Base-by-base conservation (phyloP, 2,797 vertebrate species). In the Apogon hyalosoma region DNA sequence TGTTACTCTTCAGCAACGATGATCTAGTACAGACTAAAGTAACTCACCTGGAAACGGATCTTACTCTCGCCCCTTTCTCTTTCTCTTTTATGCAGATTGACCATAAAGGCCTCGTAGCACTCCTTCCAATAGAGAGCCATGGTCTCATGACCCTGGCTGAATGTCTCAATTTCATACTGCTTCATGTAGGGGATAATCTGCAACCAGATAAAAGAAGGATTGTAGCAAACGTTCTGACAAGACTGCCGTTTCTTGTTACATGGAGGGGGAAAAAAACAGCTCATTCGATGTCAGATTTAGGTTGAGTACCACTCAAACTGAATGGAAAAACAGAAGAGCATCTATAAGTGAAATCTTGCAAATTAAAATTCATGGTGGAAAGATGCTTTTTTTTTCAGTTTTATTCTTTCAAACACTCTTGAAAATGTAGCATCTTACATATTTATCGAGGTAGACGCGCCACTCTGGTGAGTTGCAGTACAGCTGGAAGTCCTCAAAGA, bases 151-250 rank as follows among this genome's bases (percentile, higher is more conserved):
- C 93, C 93, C 75, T 93, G 94, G 75, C 95, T 96, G 91, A 99
- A 98, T 15, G 91, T 97, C 79, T 95, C 96, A 0, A 96, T 94
- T 89, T 99, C 98, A 76, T 99, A 98, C 47, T 98, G 97, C 88
- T 98, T 99, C 98, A 98, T 99, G 76, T 98, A 98, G 4, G 97
- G 97, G 86, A 99, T 95, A 80, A 99, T 99, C 98, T 99, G 83
- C 38, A 52, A 56, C 60, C 5, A 1, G n/a, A 12, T 1, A 1
- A 14, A 19, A 33, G 4, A 11, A 3, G 45, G 33, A 31, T 6
- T 28, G 0, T 13, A 51, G 24, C 33, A 36, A 36, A 10, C 7
- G 2, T 36, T 36, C 2, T 36, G 7, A 36, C 33, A 36, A 36
- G 4, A 28, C 5, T 5, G 24, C 24, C 5, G 33, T 36, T 36